Evolutionary conservation across 2,797 vertebrate species (phyloP).

Genomic region (Hemitrygon akajei): DNA sequence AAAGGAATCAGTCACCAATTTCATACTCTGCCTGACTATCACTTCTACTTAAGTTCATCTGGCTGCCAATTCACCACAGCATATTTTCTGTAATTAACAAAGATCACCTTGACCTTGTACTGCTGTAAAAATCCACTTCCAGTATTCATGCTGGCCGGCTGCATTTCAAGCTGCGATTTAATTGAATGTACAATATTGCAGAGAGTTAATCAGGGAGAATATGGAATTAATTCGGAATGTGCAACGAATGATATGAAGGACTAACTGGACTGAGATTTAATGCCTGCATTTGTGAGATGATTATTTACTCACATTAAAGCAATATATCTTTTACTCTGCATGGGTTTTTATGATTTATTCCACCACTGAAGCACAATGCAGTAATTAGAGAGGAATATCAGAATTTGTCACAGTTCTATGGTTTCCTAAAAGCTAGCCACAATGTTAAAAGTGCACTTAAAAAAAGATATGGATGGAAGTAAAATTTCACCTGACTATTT

Average conservation of each 20-base stretch:
- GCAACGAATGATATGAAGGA: neutral
- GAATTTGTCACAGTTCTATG: neutral
- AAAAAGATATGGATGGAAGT: neutral
- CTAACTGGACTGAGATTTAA: neutral
- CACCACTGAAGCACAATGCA: neutral
- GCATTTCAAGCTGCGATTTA: neutral
- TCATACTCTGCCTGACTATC: neutral
- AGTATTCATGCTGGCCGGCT: no score
- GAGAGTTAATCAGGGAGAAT: neutral
- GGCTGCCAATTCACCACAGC: neutral
- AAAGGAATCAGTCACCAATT: neutral
- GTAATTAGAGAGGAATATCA: neutral
- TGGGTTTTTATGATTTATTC: constrained; percentile 2
- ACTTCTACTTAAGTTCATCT: neutral
- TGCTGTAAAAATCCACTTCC: no score
- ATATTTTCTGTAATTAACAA: neutral
- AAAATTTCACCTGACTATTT: neutral
- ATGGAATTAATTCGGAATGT: neutral
- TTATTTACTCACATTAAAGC: neutral
- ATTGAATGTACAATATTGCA: neutral
- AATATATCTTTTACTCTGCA: neutral
- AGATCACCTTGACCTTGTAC: neutral
- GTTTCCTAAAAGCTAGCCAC: neutral
- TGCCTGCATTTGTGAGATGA: neutral
- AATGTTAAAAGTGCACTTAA: neutral